Evolutionary conservation across 1,140 invertebrate species (phyloP).

Genomic region (Protaetia brevitarsis): DNA sequence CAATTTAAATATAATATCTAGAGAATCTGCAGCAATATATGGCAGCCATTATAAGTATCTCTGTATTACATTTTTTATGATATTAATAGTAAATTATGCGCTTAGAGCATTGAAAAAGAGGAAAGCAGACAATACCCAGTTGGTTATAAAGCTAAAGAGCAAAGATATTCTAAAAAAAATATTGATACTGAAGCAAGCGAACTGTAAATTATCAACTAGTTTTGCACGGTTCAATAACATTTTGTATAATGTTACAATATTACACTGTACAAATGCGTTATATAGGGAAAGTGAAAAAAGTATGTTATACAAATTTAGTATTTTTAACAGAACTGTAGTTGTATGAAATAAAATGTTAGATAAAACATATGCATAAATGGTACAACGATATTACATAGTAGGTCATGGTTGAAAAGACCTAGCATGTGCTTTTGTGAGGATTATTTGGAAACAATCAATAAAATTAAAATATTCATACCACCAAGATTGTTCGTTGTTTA

Average conservation of each 20-base stretch:
- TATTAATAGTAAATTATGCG: neutral
- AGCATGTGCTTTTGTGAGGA: constrained; percentile 2
- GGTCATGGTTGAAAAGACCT: neutral
- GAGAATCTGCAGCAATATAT: neutral
- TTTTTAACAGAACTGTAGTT: neutral
- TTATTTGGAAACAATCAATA: constrained; percentile 7
- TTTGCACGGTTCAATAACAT: neutral
- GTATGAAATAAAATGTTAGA: neutral
- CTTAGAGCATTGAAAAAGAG: neutral
- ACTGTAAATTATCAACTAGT: constrained; percentile 2
- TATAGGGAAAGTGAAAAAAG: neutral
- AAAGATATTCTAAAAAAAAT: neutral
- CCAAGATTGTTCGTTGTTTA: neutral
- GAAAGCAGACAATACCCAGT: neutral
- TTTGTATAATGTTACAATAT: constrained; percentile 12
- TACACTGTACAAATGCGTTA: constrained; percentile 3
- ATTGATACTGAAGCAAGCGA: neutral
- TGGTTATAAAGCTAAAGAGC: neutral
- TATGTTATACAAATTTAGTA: neutral
- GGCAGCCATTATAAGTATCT: neutral
- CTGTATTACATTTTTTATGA: neutral
- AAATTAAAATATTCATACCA: constrained; percentile 15
- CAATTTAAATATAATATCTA: neutral
- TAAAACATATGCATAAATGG: constrained; percentile 11
- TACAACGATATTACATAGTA: constrained; percentile 8